Evolutionary conservation across 2,113 vertebrate species (phyloP).

Genomic region (Rhipidura dahli): DNA sequence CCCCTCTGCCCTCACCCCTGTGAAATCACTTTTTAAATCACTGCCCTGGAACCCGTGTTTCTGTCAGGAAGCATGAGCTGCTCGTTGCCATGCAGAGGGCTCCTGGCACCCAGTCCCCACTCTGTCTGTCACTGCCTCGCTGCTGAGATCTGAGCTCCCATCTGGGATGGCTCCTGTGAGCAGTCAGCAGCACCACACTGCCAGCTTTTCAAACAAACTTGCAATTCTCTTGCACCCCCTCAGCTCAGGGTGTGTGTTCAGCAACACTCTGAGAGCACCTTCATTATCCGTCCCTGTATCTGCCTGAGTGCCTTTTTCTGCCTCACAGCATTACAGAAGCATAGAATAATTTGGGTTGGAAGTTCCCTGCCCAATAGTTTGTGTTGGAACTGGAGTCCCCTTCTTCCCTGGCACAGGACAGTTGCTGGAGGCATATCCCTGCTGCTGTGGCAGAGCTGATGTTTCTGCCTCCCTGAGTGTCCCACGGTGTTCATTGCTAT

Average conservation of each 20-base stretch:
- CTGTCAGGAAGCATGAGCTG: neutral
- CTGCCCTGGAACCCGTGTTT: neutral
- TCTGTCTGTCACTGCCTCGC: neutral
- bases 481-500: neutral
- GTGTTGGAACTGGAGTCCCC: neutral
- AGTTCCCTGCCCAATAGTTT: neutral
- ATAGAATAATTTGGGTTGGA: neutral
- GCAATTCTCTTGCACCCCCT: neutral
- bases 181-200: neutral
- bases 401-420: neutral
- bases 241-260: rapidly evolving
- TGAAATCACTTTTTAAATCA: neutral
- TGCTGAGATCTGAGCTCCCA: neutral
- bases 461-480: neutral
- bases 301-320: neutral
- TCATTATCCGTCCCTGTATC: neutral
- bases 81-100: neutral
- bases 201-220: neutral
- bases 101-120: neutral
- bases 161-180: neutral
- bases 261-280: neutral
- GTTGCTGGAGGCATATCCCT: neutral
- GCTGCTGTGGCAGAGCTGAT: rapidly evolving
- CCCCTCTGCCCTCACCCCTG: neutral
- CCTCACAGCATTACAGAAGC: neutral